These are phyloP conservation scores for Paedocypris micromegethes DNA, from an alignment of 2,797 vertebrate genomes.

Conservation along the genomic window DNA sequence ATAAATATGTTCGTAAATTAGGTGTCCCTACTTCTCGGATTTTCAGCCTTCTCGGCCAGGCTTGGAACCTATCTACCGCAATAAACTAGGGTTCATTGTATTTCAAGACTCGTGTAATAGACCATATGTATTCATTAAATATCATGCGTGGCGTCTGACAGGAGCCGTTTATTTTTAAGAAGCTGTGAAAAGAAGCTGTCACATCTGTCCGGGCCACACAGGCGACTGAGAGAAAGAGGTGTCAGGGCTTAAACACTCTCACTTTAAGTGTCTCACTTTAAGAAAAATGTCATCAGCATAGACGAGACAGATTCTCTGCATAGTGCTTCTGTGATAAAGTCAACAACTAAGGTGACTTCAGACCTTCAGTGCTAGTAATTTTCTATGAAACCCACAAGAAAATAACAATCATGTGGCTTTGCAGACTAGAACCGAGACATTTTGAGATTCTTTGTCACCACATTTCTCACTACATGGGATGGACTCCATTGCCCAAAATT, in stretches of 20 bases:
- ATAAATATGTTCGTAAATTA: too few relatives aligned
- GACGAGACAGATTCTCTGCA: conserved; percentile 29
- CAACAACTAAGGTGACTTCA: conserved; percentile 30
- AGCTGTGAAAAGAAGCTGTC: conserved; percentile 52
- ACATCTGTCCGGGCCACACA: conserved; percentile 41
- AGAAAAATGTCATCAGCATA: conserved; percentile 25
- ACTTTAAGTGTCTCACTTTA: conserved; percentile 38
- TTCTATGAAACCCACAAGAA: conserved; percentile 25
- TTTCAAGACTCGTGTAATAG: too few relatives aligned
- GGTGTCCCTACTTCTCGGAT: too few relatives aligned
- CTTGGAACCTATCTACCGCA: too few relatives aligned
- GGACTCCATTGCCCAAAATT: too few relatives aligned
- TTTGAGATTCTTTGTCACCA: not conserved
- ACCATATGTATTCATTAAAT: not conserved
- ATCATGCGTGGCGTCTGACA: conserved; percentile 41
- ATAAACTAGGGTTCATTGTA: too few relatives aligned
- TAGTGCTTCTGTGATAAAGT: conserved; percentile 18
- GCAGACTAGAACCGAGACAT: conserved; percentile 19
- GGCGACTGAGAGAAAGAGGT: conserved; percentile 39
- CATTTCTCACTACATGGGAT: too few relatives aligned
- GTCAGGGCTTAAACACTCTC: conserved; percentile 51
- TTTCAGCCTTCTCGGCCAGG: too few relatives aligned
- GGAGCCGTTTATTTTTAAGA: conserved; percentile 52
- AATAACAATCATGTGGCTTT: conserved; percentile 38
- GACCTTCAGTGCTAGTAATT: conserved; percentile 26